These are phyloP conservation scores for Monochamus saltuarius DNA, from an alignment of 1,140 invertebrate genomes.

Conservation along the genomic window DNA sequence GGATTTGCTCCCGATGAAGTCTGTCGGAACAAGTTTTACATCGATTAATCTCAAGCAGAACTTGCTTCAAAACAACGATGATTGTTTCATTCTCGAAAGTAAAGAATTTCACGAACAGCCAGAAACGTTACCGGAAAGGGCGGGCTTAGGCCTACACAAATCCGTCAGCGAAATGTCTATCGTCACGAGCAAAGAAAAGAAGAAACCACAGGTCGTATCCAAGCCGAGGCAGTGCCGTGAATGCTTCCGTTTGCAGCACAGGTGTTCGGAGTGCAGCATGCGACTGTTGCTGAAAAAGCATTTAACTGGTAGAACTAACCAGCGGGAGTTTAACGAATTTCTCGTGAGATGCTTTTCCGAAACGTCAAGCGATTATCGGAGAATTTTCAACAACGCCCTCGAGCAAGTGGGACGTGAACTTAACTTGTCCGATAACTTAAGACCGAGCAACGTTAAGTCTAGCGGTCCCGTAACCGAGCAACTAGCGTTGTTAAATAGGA, in stretches of 20 bases:
- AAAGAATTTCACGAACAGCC: not conserved
- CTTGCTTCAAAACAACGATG: not conserved
- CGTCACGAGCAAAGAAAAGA: constrained; percentile 1
- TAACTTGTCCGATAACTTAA: not conserved
- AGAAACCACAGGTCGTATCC: not conserved
- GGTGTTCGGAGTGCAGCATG: constrained; percentile 16
- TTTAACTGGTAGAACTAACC: constrained; percentile 8
- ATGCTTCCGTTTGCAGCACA: constrained; percentile 8
- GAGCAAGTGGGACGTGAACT: constrained; percentile 6
- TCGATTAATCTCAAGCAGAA: no score
- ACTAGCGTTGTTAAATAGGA: constrained; percentile 1
- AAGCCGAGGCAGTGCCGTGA: constrained; percentile 10
- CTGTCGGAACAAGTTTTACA: no score
- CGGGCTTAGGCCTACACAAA: constrained; percentile 11
- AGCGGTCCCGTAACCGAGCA: not conserved
- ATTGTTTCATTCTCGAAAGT: constrained; percentile 26
- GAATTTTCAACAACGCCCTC: constrained; percentile 6
- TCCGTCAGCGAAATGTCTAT: constrained; percentile 15
- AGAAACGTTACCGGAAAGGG: constrained; percentile 2
- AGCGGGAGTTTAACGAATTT: constrained; percentile 14
- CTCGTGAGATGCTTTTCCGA: constrained; percentile 8
- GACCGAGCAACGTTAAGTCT: no score
- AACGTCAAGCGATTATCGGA: constrained; percentile 7
- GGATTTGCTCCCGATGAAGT: no score
- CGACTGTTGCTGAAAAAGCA: constrained; percentile 8